Evolutionary conservation across 2,113 vertebrate species (phyloP).

Genomic region (Mastomys coucha): DNA sequence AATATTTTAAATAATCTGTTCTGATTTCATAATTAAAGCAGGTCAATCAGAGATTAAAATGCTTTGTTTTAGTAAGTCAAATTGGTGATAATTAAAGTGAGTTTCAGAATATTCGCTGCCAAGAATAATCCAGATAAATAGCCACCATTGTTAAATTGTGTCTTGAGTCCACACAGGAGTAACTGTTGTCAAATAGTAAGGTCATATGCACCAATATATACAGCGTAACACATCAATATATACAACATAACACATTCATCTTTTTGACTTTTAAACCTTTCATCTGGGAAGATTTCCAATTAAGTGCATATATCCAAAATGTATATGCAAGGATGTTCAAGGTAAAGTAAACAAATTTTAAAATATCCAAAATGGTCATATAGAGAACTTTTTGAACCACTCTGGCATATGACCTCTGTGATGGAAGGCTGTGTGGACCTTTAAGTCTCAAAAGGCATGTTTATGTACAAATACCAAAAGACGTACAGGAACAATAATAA

Average conservation of each 20-base stretch:
- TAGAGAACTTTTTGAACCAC: background rate
- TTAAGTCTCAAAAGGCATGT: background rate
- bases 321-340: background rate
- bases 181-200: background rate
- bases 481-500: background rate
- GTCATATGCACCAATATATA: background rate
- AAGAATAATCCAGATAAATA: background rate
- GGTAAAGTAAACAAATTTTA: background rate
- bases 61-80: background rate
- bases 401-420: background rate
- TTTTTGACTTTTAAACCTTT: background rate
- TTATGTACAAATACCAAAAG: background rate
- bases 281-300: background rate
- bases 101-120: background rate
- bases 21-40: background rate
- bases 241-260: background rate
- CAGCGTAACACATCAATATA: background rate
- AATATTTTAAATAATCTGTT: background rate
- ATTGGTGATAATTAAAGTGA: constrained; percentile 14
- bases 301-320: background rate
- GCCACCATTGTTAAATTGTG: background rate
- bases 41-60: background rate
- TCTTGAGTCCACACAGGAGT: background rate
- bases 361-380: background rate
- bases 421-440: background rate